These are phyloP conservation scores for Loripinus fragilis DNA, from an alignment of 2,888 invertebrate species.

Conservation along the genomic window DNA sequence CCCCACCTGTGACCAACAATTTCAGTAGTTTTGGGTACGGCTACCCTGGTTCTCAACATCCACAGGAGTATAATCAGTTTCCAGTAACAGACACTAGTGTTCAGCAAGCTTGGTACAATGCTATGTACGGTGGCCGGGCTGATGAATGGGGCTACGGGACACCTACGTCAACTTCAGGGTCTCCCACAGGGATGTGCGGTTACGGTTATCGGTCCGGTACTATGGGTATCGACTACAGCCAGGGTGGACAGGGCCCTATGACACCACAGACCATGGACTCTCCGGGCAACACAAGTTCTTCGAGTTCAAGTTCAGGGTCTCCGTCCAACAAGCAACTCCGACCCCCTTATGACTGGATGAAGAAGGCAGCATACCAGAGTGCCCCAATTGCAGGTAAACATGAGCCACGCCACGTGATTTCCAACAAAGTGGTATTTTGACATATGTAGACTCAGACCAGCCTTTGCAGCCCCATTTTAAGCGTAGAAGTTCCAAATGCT, in stretches of 20 bases:
- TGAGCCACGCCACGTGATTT: too few species aligned
- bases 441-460: too few species aligned
- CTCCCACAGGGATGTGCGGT: constrained; percentile 50
- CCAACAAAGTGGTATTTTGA: too few species aligned
- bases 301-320: constrained; percentile 63
- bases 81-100: constrained; percentile 54
- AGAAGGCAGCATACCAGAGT: constrained; percentile 72
- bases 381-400: constrained; percentile 73
- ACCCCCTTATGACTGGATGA: constrained; percentile 81
- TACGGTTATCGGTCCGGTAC: constrained; percentile 63
- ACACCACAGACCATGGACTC: constrained; percentile 55
- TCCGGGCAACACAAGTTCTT: constrained; percentile 60
- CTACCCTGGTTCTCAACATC: constrained; percentile 50
- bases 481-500: too few species aligned
- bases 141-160: constrained; percentile 73
- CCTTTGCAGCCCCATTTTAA: too few species aligned
- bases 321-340: constrained; percentile 72
- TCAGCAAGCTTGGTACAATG: constrained; percentile 64
- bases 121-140: constrained; percentile 59
- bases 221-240: constrained; percentile 63
- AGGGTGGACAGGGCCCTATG: constrained; percentile 42
- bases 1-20: constrained; percentile 58
- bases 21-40: constrained; percentile 52
- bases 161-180: constrained; percentile 31
- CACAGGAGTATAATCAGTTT: constrained; percentile 64